Percentiles rank a stretch among this genome's conserved stretches.
phyloP scores from a whole-genome alignment of 2,113 vertebrate species.

The Triplophysa tibetana region DNA sequence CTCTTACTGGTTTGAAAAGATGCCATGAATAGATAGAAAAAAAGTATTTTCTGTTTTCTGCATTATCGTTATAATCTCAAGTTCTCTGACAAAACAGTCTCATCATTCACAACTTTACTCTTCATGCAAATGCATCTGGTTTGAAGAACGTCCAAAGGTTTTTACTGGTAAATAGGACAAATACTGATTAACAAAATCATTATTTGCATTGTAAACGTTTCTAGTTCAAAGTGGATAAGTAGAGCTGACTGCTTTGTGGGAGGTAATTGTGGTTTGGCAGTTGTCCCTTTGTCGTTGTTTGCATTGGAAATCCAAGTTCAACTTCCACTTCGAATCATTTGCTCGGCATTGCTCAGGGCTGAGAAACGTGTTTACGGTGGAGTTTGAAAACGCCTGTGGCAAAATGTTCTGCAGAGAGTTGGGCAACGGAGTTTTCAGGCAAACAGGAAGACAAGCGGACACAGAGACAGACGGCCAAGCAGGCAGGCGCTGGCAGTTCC shows the following conservation, averaged over 20 bases:
- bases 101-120: too few relatives aligned
- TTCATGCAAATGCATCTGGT: too few relatives aligned
- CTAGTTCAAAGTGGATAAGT: conserved; percentile 25
- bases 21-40: too few relatives aligned
- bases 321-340: not conserved
- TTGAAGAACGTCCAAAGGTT: too few relatives aligned
- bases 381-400: conserved; percentile 22
- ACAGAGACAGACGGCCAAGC: conserved; percentile 18
- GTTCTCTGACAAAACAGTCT: too few relatives aligned
- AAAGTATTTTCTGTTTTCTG: too few relatives aligned
- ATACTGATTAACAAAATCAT: too few relatives aligned
- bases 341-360: not conserved
- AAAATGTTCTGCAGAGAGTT: conserved; percentile 5
- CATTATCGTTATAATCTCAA: too few relatives aligned
- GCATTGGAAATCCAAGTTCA: conserved; percentile 21
- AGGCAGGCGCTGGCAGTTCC: conserved; percentile 35
- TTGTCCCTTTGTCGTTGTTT: conserved; percentile 42
- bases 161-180: too few relatives aligned
- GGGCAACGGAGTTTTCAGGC: conserved; percentile 17
- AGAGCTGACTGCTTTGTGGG: conserved; percentile 27
- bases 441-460: conserved; percentile 5
- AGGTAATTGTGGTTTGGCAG: conserved; percentile 50
- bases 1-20: too few relatives aligned
- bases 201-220: not conserved
- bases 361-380: conserved; percentile 12